A percentile compares a stretch with the other conserved stretches of the same genome.
phyloP scores from a whole-genome alignment of 2,888 invertebrate species.

The Busseola fusca region DNA sequence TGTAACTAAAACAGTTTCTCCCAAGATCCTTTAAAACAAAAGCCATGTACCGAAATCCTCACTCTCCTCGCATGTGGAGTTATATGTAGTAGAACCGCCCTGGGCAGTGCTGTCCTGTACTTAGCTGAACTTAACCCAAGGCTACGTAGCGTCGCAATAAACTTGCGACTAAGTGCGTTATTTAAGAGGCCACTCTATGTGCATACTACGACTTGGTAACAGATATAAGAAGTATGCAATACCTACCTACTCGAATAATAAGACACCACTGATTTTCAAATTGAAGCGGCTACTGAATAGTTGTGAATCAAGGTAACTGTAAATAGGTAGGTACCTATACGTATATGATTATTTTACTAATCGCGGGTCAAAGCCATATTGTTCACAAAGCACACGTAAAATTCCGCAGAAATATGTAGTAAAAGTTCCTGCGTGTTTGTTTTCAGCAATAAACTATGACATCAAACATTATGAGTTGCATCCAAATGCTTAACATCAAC shows the following conservation, averaged over 20 bases:
- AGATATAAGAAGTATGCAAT: slow-evolving; percentile 5
- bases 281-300: neutral
- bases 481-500: neutral
- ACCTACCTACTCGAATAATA: neutral
- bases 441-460: neutral
- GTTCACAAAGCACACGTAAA: neutral
- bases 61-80: slow-evolving; percentile 10
- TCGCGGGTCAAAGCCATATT: too few species aligned
- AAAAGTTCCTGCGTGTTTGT: neutral
- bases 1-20: slow-evolving; percentile 2
- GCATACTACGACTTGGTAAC: slow-evolving; percentile 7
- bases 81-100: slow-evolving; percentile 39
- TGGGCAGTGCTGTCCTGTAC: slow-evolving; percentile 54
- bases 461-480: neutral
- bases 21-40: slow-evolving; percentile 46
- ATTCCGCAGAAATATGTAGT: neutral
- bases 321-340: too few species aligned
- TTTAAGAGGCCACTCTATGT: slow-evolving; percentile 63
- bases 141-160: slow-evolving; percentile 69
- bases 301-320: neutral
- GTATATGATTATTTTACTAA: too few species aligned
- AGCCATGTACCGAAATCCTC: slow-evolving; percentile 39
- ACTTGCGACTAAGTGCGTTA: slow-evolving; percentile 73
- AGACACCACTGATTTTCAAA: neutral
- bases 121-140: slow-evolving; percentile 62